Evolutionary conservation across 2,797 vertebrate species (phyloP).

Genomic region (Borostomias antarcticus): DNA sequence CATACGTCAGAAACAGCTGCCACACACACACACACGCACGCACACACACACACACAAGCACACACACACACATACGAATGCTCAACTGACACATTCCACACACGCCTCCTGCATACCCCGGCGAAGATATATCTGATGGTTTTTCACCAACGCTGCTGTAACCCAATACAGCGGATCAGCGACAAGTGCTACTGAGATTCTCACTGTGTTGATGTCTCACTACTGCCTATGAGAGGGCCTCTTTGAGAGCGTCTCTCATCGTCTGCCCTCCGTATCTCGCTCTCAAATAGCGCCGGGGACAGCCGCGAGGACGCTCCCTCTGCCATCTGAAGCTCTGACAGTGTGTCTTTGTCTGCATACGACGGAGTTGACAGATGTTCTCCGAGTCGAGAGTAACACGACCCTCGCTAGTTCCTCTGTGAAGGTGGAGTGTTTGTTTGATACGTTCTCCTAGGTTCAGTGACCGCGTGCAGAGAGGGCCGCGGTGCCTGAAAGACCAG

Average conservation of each 20-base stretch:
- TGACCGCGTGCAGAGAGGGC: constrained; percentile 41
- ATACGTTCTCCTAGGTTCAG: constrained; percentile 62
- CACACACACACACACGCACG: not conserved
- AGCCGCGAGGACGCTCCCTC: not conserved
- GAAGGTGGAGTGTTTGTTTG: constrained; percentile 64
- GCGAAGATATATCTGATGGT: constrained; percentile 61
- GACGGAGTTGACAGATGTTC: constrained; percentile 41
- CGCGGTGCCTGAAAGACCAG: constrained; percentile 41
- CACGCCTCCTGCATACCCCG: constrained; percentile 39
- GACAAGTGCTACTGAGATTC: constrained; percentile 66
- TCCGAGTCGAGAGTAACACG: constrained; percentile 53
- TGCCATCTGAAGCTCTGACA: constrained; percentile 35
- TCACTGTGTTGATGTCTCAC: constrained; percentile 63
- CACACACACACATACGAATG: constrained; percentile 13
- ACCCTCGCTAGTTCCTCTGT: constrained; percentile 47
- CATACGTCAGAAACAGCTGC: constrained; percentile 48
- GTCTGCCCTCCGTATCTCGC: constrained; percentile 7
- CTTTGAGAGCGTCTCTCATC: constrained; percentile 35
- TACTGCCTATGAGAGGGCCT: constrained; percentile 52
- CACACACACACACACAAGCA: constrained; percentile 9
- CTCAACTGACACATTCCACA: constrained; percentile 48
- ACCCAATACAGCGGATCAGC: constrained; percentile 63
- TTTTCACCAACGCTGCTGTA: constrained; percentile 59
- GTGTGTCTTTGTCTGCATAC: constrained; percentile 16
- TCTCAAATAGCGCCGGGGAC: not conserved